Evolutionary conservation across 2,888 invertebrate genomes (phyloP), one percentile per base, ranked within the genome.

Genomic region (Acleris sparsana): DNA sequence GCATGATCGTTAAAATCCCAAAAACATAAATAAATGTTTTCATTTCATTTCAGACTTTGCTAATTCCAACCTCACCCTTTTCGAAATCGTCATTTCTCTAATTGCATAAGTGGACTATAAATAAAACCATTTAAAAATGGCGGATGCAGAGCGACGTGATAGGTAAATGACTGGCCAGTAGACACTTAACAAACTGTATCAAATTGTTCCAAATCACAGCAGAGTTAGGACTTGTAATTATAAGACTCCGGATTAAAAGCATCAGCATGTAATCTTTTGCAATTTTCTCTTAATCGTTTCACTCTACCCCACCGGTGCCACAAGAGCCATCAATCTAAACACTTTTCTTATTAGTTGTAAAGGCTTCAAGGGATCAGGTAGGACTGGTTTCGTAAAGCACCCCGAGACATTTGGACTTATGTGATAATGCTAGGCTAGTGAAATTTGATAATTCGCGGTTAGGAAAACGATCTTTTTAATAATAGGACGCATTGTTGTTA

Each of bases 371-470:
- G 70, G 80, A 48, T 71, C 80, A 67, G 63, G 51, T 71, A 63
- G 63, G 57, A 51, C 39, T 82, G 84, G 85, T 72, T 73, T 80
- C 80, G 83, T 60, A 82, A 81, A 84, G 80, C 84, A 83, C 80
- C 84, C 74, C 83, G 82, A 90, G 89, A 92, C 89, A 90, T 89
- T 90, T 88, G 88, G 88, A 89, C 89, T 88, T 89, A 89, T 91
- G 88, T 89, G 90, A 89, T 92, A 91, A 91, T 91, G 74, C 85
- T 89, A 90, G 88, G 89, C 85, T 81, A 87, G 83, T 81, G 89
- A 91, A 90, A 92, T 92, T 91, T 89, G 92, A 92, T 92, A 92
- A 92, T 92, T 88, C 88, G 85, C 86, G 89, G 92, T 90, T 91
- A 86, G 85, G 79, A 78, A 86, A 89, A 88, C 86, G 89, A 86